Conservation (phyloP, 2,888 invertebrate genomes). For the Rhaphigaster nebulosa region DNA sequence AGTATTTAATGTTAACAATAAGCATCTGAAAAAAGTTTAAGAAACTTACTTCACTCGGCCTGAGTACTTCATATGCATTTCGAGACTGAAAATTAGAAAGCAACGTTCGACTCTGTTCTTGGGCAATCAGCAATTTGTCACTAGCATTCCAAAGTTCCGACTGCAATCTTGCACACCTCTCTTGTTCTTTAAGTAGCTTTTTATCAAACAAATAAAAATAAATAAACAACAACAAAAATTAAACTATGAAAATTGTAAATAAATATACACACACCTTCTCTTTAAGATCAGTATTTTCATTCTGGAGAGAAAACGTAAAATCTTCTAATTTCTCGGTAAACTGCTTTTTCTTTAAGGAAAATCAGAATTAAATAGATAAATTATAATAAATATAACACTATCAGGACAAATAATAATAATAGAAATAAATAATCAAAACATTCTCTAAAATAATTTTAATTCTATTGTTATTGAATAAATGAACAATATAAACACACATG, state of each 20-base stretch:
- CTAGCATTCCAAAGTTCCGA: slow-evolving; percentile 60
- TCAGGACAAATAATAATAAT: no score
- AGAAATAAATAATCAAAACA: no score
- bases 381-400: no score
- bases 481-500: no score
- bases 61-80: slow-evolving; percentile 42
- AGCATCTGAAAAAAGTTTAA: no score
- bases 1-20: no score
- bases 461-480: no score
- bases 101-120: slow-evolving; percentile 61
- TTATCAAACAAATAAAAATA: background rate
- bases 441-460: no score
- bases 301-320: slow-evolving; percentile 42
- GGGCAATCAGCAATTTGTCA: slow-evolving; percentile 62
- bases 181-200: slow-evolving; percentile 55
- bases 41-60: slow-evolving; percentile 53
- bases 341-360: slow-evolving; percentile 50
- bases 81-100: slow-evolving; percentile 47
- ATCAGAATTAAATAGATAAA: background rate
- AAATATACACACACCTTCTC: slow-evolving; percentile 48
- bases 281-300: slow-evolving; percentile 59
- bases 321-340: slow-evolving; percentile 56
- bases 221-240: background rate
- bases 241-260: background rate
- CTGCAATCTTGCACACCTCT: slow-evolving; percentile 52